Percentiles rank a stretch among this genome's conserved stretches.
Conservation (phyloP, 2,113 vertebrate genomes). For the Barnardius zonarius region DNA sequence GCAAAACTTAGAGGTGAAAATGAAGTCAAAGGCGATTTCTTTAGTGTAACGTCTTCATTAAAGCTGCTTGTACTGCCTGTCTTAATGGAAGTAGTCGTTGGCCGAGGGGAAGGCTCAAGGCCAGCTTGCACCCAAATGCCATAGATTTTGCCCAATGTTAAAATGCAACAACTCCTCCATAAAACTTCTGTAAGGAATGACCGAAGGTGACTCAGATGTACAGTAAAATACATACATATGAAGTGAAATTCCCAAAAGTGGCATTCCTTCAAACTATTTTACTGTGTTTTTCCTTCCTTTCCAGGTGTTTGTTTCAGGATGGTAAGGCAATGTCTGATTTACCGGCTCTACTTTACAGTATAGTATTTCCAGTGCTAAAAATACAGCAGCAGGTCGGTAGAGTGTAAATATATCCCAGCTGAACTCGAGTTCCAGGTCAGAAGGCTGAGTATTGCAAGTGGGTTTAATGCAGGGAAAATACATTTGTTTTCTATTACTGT, state of each 20-base stretch:
- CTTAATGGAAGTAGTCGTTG: accelerated
- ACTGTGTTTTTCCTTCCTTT: slow-evolving; percentile 22
- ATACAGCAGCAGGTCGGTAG: not conserved
- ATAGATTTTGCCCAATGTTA: accelerated
- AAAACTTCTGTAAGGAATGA: not conserved
- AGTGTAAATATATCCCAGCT: not conserved
- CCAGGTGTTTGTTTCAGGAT: slow-evolving; percentile 94
- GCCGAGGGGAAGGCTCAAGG: not conserved
- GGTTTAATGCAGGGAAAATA: not conserved
- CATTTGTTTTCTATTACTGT: not conserved
- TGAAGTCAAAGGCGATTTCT: not conserved
- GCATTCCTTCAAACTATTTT: not conserved
- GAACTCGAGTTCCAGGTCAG: not conserved
- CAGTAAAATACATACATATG: too few species aligned
- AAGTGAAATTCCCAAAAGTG: not conserved
- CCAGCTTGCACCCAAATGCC: too few species aligned
- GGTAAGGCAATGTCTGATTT: slow-evolving; percentile 78
- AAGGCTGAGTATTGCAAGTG: not conserved
- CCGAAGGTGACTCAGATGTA: too few species aligned
- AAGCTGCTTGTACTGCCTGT: accelerated
- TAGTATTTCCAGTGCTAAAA: slow-evolving; percentile 57
- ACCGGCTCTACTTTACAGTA: not conserved
- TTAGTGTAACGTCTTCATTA: accelerated
- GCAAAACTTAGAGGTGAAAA: not conserved
- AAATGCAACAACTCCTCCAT: accelerated